Percentiles rank a stretch among this genome's conserved stretches.
Evolutionary conservation across 2,888 invertebrate genomes (phyloP).

Genomic region (Falcaria lacertinaria): DNA sequence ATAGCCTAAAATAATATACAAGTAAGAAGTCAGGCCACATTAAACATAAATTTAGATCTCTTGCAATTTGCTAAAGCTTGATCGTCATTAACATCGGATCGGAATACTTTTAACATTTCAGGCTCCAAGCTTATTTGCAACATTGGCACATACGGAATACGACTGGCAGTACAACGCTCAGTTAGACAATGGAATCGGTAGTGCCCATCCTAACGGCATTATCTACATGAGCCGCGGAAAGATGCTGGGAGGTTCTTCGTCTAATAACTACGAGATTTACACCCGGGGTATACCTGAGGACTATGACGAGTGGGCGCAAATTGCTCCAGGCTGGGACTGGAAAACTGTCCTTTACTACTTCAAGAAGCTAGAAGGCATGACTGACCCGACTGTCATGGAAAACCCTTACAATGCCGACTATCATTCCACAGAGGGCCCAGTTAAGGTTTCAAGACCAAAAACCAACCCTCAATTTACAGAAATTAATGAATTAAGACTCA

Average conservation of each 20-base stretch:
- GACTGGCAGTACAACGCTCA: constrained; percentile 41
- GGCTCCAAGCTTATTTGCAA: constrained; percentile 42
- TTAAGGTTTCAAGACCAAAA: constrained; percentile 36
- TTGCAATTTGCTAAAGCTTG: no score
- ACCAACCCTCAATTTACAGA: constrained; percentile 24
- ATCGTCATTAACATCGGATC: no score
- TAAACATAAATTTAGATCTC: no score
- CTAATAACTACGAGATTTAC: constrained; percentile 44
- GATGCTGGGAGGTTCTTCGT: constrained; percentile 46
- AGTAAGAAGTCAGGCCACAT: no score
- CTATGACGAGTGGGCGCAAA: constrained; percentile 39
- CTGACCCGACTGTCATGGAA: constrained; percentile 31
- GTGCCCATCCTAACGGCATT: constrained; percentile 24
- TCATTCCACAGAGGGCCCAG: constrained; percentile 46
- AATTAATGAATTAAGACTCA: constrained; percentile 34
- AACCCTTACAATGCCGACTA: constrained; percentile 29
- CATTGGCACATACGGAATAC: constrained; percentile 33
- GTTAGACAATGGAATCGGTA: constrained; percentile 32
- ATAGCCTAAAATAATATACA: no score
- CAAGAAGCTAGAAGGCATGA: constrained; percentile 49
- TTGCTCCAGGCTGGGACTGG: constrained; percentile 52
- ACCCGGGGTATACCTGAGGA: constrained; percentile 44
- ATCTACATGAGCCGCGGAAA: constrained; percentile 38
- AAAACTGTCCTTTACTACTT: constrained; percentile 38
- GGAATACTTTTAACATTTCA: no score